A percentile compares a stretch with the other conserved stretches of the same genome.
Conservation (phyloP, 2,113 vertebrate species). For the Todiramphus chloris region DNA sequence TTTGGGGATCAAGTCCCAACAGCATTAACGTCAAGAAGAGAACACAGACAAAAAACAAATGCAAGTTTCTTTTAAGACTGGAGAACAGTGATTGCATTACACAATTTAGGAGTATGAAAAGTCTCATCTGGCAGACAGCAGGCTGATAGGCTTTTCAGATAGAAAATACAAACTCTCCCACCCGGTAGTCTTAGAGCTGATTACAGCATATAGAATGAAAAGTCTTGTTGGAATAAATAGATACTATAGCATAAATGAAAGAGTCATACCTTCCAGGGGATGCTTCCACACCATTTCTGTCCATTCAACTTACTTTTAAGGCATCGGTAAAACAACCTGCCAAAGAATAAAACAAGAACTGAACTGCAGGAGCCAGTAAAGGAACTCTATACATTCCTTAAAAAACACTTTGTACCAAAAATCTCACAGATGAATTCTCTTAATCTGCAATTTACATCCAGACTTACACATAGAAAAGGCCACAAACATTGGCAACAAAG, state of each 20-base stretch:
- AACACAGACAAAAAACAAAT: background rate
- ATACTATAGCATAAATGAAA: background rate
- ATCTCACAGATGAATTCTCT: background rate
- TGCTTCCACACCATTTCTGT: constrained; percentile 87
- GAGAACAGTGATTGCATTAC: background rate
- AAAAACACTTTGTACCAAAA: background rate
- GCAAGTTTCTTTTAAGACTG: background rate
- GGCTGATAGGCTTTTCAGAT: background rate
- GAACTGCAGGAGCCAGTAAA: background rate
- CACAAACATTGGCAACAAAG: background rate
- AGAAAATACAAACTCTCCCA: background rate
- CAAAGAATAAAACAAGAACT: constrained; percentile 25
- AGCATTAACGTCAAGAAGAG: background rate
- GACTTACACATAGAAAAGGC: background rate
- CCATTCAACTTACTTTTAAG: constrained; percentile 76
- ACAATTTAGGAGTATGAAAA: background rate
- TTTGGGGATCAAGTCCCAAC: background rate
- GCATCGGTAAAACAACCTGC: constrained; percentile 90
- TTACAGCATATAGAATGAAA: background rate
- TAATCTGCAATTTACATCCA: background rate
- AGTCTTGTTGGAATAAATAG: background rate
- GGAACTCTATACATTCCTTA: background rate
- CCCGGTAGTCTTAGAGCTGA: background rate
- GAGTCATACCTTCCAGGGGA: constrained; percentile 84
- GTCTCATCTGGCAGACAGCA: background rate